Conservation (phyloP, 2,888 invertebrate genomes). For the Leucoma salicis region DNA sequence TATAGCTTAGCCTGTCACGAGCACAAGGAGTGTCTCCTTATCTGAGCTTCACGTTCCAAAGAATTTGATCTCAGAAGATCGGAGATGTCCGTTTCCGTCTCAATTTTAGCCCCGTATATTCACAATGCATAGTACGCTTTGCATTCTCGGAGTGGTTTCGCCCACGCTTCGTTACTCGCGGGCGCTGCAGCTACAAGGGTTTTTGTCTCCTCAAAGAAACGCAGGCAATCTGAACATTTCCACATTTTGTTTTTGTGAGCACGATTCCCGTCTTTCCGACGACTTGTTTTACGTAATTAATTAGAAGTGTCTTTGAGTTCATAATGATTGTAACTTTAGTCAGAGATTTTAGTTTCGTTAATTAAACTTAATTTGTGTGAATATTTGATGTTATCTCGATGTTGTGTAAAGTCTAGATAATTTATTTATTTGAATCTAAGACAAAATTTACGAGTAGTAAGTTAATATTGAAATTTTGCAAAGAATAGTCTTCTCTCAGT, state of each 20-base stretch:
- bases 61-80: no score
- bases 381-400: no score
- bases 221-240: constrained; percentile 60
- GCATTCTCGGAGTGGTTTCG: constrained; percentile 61
- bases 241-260: constrained; percentile 33
- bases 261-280: constrained; percentile 38
- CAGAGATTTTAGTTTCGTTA: neutral
- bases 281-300: constrained; percentile 46
- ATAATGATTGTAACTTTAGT: neutral
- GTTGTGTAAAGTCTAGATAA: no score
- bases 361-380: neutral
- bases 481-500: no score
- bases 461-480: no score
- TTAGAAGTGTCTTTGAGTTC: constrained; percentile 8
- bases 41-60: no score
- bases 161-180: constrained; percentile 62
- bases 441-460: no score
- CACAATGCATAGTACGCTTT: constrained; percentile 39
- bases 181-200: constrained; percentile 50
- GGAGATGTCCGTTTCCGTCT: neutral
- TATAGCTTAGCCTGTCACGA: no score
- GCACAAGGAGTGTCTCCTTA: no score
- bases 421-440: no score
- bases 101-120: constrained; percentile 16
- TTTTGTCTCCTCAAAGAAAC: constrained; percentile 64